Evolutionary conservation across 2,888 invertebrate genomes (phyloP), one percentile per base, ranked within the genome.

Genomic region (Molanna angustata): DNA sequence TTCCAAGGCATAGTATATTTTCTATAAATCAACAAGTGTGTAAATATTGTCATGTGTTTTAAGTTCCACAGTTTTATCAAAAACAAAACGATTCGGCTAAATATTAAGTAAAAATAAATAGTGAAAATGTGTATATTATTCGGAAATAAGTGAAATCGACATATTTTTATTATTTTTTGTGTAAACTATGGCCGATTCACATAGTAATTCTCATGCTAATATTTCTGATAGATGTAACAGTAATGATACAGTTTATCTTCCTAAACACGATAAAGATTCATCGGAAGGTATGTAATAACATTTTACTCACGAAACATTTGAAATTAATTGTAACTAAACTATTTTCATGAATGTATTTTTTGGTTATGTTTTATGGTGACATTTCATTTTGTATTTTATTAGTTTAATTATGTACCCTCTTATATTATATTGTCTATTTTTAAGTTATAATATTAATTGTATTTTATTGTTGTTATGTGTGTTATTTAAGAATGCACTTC

Each of bases 11-110:
- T n/a, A n/a, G n/a, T n/a, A n/a, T n/a, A n/a, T n/a, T n/a, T n/a
- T 21, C 48, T 31, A 40, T n/a, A 27, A 32, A 37, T 40, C 48
- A 48, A 48, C 48, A 48, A 48, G 48, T 48, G 48, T 48, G 46
- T 37, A 37, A 33, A 35, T 35, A 35, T n/a, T n/a, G 14, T 35
- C 35, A 13, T 35, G 4, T 35, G n/a, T n/a, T n/a, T n/a, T n/a
- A n/a, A n/a, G n/a, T n/a, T n/a, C n/a, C n/a, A n/a, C n/a, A n/a
- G n/a, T n/a, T n/a, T n/a, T n/a, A n/a, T n/a, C n/a, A n/a, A n/a
- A n/a, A n/a, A n/a, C n/a, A n/a, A n/a, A n/a, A n/a, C n/a, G n/a
- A n/a, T n/a, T n/a, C n/a, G n/a, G n/a, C n/a, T n/a, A n/a, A n/a
- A n/a, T 4, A 35, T 35, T 13, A 11, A 11, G 6, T n/a, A 13